Percentiles rank a stretch among this genome's conserved stretches.
These are phyloP conservation scores for Ganaspis brasiliensis DNA, from an alignment of 2,888 invertebrate genomes.

Conservation along the genomic window DNA sequence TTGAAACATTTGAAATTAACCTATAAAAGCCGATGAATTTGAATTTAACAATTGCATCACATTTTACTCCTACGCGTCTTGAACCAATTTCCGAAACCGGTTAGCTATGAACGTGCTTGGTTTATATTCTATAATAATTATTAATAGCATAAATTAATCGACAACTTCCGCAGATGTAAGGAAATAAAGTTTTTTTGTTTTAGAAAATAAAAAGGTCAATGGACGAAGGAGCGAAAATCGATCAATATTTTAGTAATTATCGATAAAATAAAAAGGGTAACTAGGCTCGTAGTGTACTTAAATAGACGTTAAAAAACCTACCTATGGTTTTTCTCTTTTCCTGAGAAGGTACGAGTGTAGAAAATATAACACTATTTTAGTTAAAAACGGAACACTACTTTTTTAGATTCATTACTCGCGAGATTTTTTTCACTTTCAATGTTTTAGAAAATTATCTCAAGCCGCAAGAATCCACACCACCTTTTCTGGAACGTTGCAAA, in stretches of 20 bases:
- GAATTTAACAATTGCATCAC: slow-evolving; percentile 11
- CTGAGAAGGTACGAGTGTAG: background rate
- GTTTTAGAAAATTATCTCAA: background rate
- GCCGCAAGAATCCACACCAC: slow-evolving; percentile 7
- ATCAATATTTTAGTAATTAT: background rate
- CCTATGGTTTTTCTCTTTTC: slow-evolving; percentile 23
- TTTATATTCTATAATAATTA: slow-evolving; percentile 22
- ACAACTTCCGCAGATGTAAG: background rate
- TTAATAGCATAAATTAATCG: background rate
- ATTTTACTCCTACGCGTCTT: slow-evolving; percentile 19
- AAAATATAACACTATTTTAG: slow-evolving; percentile 5
- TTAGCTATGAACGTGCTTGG: slow-evolving; percentile 18
- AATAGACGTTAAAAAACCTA: background rate
- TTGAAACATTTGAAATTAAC: no score
- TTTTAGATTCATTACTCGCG: slow-evolving; percentile 27
- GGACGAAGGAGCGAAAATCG: background rate
- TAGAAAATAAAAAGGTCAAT: slow-evolving; percentile 3
- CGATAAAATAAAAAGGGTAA: background rate
- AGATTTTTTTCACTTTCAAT: background rate
- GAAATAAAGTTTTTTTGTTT: background rate
- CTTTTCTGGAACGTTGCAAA: slow-evolving; percentile 1
- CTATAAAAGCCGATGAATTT: no score
- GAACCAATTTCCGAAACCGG: slow-evolving; percentile 28
- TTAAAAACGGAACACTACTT: slow-evolving; percentile 11
- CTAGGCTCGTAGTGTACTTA: background rate